Evolutionary conservation across 2,888 invertebrate genomes (phyloP).

Genomic region (Plagodis dolabraria): DNA sequence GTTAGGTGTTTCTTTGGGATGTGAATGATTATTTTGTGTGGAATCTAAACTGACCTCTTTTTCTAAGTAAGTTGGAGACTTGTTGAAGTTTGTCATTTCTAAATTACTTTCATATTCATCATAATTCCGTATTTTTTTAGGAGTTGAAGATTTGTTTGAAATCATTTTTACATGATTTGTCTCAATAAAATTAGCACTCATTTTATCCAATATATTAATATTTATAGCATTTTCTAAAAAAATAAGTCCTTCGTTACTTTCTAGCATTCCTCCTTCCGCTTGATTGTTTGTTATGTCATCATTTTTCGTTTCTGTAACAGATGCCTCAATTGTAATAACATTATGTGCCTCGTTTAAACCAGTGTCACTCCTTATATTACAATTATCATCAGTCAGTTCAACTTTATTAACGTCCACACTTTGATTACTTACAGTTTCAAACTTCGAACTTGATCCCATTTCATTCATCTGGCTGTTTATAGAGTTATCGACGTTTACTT

Average conservation of each 20-base stretch:
- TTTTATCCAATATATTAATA: slow-evolving; percentile 11
- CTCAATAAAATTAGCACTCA: slow-evolving; percentile 15
- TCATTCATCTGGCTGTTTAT: neutral
- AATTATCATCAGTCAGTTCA: slow-evolving; percentile 10
- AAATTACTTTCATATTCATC: slow-evolving; percentile 2
- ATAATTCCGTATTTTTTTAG: slow-evolving; percentile 17
- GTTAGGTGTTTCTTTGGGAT: neutral
- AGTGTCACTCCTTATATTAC: slow-evolving; percentile 7
- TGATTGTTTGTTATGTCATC: slow-evolving; percentile 22
- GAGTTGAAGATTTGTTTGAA: slow-evolving; percentile 25
- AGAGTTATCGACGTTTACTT: no score
- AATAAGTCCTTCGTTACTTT: slow-evolving; percentile 5
- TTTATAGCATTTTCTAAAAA: slow-evolving; percentile 1
- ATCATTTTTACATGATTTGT: slow-evolving; percentile 21
- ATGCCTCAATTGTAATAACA: slow-evolving; percentile 27
- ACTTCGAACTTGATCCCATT: slow-evolving; percentile 4
- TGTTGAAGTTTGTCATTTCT: neutral
- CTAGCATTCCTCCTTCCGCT: slow-evolving; percentile 13
- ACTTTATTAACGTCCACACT: slow-evolving; percentile 15
- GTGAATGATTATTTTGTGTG: neutral
- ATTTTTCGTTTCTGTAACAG: slow-evolving; percentile 32
- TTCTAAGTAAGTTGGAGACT: slow-evolving; percentile 3
- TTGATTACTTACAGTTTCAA: slow-evolving; percentile 26
- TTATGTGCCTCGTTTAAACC: slow-evolving; percentile 21
- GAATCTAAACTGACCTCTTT: neutral